Percentiles rank a stretch among this genome's conserved stretches.
These are phyloP conservation scores for Centropristis striata DNA, from an alignment of 2,113 vertebrate genomes.

Conservation along the genomic window DNA sequence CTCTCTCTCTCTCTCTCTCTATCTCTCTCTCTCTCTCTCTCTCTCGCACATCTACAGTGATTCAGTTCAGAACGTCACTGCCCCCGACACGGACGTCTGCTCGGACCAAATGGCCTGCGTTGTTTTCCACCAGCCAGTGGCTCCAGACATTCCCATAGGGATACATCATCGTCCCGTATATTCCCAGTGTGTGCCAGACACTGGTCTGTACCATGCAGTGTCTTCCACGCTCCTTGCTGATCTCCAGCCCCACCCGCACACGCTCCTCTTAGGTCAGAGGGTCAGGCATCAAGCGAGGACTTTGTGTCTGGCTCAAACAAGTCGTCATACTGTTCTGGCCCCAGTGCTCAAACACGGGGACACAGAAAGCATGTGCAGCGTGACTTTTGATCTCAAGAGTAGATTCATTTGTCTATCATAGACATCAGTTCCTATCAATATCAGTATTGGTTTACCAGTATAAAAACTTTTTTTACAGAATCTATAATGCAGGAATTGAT, in stretches of 20 bases:
- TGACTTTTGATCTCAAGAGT: not conserved
- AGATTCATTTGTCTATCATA: not conserved
- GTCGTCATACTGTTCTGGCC: slow-evolving; percentile 42
- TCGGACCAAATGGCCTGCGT: slow-evolving; percentile 47
- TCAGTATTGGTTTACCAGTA: too few species aligned
- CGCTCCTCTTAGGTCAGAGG: slow-evolving; percentile 46
- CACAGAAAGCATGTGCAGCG: not conserved
- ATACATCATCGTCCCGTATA: slow-evolving; percentile 20
- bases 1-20: slow-evolving; percentile 25
- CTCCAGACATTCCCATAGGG: slow-evolving; percentile 15
- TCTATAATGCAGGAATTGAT: too few species aligned
- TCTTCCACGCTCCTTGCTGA: slow-evolving; percentile 20
- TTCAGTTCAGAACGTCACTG: slow-evolving; percentile 47
- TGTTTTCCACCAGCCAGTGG: slow-evolving; percentile 11
- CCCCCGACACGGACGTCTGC: slow-evolving; percentile 52
- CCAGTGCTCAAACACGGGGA: slow-evolving; percentile 4
- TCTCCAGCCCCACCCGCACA: slow-evolving; percentile 24
- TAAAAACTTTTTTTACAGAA: too few species aligned
- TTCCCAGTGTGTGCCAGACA: slow-evolving; percentile 25
- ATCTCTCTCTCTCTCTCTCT: too few species aligned
- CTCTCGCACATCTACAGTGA: slow-evolving; percentile 46
- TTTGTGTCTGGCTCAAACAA: slow-evolving; percentile 57
- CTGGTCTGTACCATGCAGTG: slow-evolving; percentile 45
- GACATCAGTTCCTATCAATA: too few species aligned
- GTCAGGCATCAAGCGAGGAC: slow-evolving; percentile 50